Evolutionary conservation across 2,113 vertebrate genomes (phyloP), one percentile per base, ranked within the genome.

Genomic region (Vulpes lagopus): DNA sequence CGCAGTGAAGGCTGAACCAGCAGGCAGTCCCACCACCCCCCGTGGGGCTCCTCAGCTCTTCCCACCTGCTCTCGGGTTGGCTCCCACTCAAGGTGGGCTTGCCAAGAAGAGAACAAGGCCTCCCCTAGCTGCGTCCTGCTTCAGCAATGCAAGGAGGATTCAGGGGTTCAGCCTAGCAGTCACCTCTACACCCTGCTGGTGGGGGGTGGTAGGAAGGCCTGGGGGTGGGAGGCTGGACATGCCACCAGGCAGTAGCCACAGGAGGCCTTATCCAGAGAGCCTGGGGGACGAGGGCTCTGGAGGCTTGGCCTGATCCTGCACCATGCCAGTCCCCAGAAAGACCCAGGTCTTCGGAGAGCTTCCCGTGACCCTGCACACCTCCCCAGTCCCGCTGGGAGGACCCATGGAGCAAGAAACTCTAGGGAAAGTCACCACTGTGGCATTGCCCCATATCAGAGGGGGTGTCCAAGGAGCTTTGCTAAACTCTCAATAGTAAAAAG

Each of bases 301-400:
- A 38, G 64, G 7, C 19, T 32, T 55, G 11, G 1, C 11, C 32
- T 30, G 0, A 43, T 11, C 27, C 57, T 20, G 2, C 10, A 65
- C 30, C 20, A 3, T 1, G 2, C 4, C 3, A 3, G 7, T 2
- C 7, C 20, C 14, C 14, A 16, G 57, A 35, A 51, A 92, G 32
- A 55, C n/a, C 49, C 27, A 30, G 43, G 35, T 9, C 2, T 5
- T 62, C 57, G 0, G 30, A 93, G 38, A 22, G 20, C 19, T 79
- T 38, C 49, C 32, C 25, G 43, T 16, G 73, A 30, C 6, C 25
- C 65, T 81, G 43, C 14, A 8, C 4, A 11, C 9, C 27, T 27
- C 57, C 22, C 8, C 0, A 0, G 16, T 38, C 4, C 51, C 0
- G 0, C 74, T 49, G 65, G 57, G 57, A 51, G 17, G n/a, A 10